These are phyloP conservation scores for Apis dorsata DNA, from an alignment of 1,140 invertebrate genomes.

Conservation along the genomic window DNA sequence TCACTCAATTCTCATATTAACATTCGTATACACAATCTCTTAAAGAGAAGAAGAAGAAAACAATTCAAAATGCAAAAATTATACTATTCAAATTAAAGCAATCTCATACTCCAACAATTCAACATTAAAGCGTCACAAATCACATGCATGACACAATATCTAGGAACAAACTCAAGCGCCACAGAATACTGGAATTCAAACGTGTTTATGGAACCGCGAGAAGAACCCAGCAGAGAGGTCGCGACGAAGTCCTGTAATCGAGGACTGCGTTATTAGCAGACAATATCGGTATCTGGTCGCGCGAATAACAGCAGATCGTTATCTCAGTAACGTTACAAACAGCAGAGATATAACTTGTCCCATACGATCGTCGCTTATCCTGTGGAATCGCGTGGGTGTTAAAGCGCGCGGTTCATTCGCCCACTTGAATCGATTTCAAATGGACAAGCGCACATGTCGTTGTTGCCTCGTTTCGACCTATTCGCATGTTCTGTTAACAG, in stretches of 20 bases:
- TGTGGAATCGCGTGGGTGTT: conserved; percentile 61
- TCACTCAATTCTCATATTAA: no score
- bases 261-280: conserved; percentile 54
- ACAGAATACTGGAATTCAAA: neutral
- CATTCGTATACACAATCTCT: no score
- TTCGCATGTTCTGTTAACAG: conserved; percentile 60
- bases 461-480: conserved; percentile 49
- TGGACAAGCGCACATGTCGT: conserved; percentile 39
- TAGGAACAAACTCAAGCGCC: no score
- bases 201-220: neutral
- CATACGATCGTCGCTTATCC: conserved; percentile 58
- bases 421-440: conserved; percentile 66
- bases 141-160: no score
- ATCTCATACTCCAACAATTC: no score
- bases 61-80: no score
- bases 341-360: conserved; percentile 54
- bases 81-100: no score
- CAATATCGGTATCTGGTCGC: conserved; percentile 39
- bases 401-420: conserved; percentile 62
- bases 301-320: conserved; percentile 54
- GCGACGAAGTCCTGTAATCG: conserved; percentile 22
- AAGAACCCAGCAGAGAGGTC: neutral
- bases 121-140: no score
- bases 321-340: conserved; percentile 46
- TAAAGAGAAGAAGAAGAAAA: no score